Base-by-base conservation (phyloP, 2,797 vertebrate species). In the Lagothrix lagotricha region DNA sequence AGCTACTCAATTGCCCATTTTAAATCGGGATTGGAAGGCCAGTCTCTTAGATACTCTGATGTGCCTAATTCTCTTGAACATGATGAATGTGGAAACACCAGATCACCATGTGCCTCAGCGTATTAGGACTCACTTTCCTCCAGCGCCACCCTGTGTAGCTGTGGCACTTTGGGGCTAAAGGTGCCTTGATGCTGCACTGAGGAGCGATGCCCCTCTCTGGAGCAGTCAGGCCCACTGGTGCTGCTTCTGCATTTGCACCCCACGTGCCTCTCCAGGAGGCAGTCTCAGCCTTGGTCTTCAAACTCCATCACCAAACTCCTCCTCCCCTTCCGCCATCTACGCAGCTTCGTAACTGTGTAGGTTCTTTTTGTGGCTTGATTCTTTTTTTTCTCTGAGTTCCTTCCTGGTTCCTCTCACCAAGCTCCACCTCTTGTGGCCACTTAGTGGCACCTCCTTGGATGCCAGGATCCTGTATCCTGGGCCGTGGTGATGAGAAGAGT, bases 241-340 rank as follows among this genome's bases (percentile, higher is more conserved):
- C 67, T 10, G 15, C 7, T 14, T 13, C 22, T 39, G 9, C 54
- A 73, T n/a, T 39, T 7, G 4, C 41, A n/a, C 28, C 30, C 67
- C n/a, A 2, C 44, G 58, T 22, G 33, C 22, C 13, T 33, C 20
- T 52, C 64, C 24, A 46, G 24, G 1, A 15, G 15, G 17, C 17
- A 30, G 12, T 14, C 48, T 80, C 44, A 61, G 50, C 57, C 41
- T 48, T 44, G 5, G 44, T 50, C 88, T 41, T 64, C 19, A 36
- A 5, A 26, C 9, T 15, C 52, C 14, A 13, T 17, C 28, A 24
- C 39, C 24, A 28, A 4, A 0, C 13, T 19, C 7, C 22, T 5
- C 48, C 15, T 5, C 2, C n/a, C 17, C 24, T 58, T 17, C 84
- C 12, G 4, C 1, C 41, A 33, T 26, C 26, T 0, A 0, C 15